Percentiles rank a stretch among this genome's conserved stretches.
Conservation (phyloP, 2,888 invertebrate genomes). For the Yponomeuta cagnagella region DNA sequence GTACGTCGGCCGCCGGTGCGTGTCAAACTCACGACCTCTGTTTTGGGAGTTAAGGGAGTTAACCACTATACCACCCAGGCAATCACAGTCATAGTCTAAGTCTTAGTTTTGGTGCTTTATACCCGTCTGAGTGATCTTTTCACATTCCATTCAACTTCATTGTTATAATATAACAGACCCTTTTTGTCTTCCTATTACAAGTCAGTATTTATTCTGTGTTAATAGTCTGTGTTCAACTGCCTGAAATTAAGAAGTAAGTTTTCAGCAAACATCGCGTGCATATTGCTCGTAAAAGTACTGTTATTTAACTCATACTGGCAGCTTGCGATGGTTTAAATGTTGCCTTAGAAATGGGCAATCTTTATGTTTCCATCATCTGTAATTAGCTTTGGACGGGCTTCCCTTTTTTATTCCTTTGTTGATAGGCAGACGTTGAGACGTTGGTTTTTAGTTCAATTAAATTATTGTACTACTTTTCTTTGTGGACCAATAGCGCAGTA, state of each 20-base stretch:
- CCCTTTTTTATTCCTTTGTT: conserved; percentile 5
- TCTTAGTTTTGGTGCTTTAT: no score
- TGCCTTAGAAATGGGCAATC: conserved; percentile 22
- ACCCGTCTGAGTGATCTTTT: no score
- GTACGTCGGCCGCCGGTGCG: no score
- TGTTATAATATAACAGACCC: no score
- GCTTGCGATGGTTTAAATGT: conserved; percentile 20
- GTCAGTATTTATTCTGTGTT: not conserved
- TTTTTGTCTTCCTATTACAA: not conserved
- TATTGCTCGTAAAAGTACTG: conserved; percentile 10
- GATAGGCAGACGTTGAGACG: not conserved
- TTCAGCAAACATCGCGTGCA: conserved; percentile 15
- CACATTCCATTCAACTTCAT: no score
- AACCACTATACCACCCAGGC: no score
- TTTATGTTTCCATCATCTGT: conserved; percentile 19
- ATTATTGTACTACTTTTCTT: not conserved
- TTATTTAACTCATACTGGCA: conserved; percentile 14
- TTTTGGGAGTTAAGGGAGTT: no score
- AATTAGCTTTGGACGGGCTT: conserved; percentile 18
- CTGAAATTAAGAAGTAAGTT: conserved; percentile 14
- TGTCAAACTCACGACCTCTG: no score
- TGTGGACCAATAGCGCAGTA: not conserved
- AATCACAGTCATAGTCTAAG: no score
- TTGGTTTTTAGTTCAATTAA: not conserved
- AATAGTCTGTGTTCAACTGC: conserved; percentile 10